Evolutionary conservation across 30 jellyfish, hydroid and myxozoan species (phyloP), one percentile per base, ranked within the genome.

Genomic region (Phacellophora camtschatica): DNA sequence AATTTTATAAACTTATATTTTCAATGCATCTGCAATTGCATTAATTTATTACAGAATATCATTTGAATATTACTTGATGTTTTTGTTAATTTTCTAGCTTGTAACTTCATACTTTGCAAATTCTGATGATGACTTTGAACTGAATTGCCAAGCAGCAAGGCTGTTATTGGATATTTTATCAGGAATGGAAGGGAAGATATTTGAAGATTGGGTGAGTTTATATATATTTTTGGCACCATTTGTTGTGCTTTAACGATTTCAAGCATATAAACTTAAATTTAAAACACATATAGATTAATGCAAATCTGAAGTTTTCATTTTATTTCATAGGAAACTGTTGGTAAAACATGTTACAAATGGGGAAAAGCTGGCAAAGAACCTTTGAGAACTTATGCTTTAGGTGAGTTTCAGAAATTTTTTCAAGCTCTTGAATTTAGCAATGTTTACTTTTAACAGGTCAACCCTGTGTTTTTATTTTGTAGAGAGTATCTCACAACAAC

Each of bases 361-460:
- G 96, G 87, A 5, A 84, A 77, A 51, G 18, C 87, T 67, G 98
- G 87, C 24, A 90, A 90, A 61, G 98, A 90, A 53, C 98, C 98
- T 0, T 58, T 90, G 58, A 37, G 96, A 28, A 42, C 98, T 4
- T 90, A 90, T 48, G 96, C 98, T 16, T 42, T 64, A 27, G 98
- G 98, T 83, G 43, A 53, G 90, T 53, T 27, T 5, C 27, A 8
- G 16, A 13, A 11, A 23, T 16, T 43, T 37, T 50, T 41, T 37
- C 5, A 18, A 12, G 15, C 36, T 28, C 8, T 31, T 7, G 81
- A 18, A 18, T 8, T 48, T 8, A 8, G 29, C 69, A 12, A 16
- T 54, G 10, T 22, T 8, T 20, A 11, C n/a, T n/a, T n/a, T n/a
- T n/a, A n/a, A n/a, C n/a, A n/a, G n/a, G n/a, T n/a, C n/a, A n/a